Evolutionary conservation across 2,113 vertebrate species (phyloP), one percentile per base, ranked within the genome.

Genomic region (Mastomys coucha): DNA sequence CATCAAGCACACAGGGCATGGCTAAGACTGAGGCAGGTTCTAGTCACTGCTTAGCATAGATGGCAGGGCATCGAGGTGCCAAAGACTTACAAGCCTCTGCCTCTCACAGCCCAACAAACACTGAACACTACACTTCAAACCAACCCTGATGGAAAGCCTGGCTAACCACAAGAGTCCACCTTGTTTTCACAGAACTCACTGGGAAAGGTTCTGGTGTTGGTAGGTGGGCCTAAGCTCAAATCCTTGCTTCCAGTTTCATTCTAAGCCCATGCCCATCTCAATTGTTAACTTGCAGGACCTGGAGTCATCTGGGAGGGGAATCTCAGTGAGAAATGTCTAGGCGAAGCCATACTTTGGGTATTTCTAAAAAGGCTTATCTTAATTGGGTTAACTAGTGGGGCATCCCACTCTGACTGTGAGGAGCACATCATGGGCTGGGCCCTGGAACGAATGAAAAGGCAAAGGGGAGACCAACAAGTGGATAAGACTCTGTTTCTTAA

Each of bases 171-270:
- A 26, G 87, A 88, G 81, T 89, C 36, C 65, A 45, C 22, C 17
- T 2, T 7, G 3, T 36, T 81, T 45, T 19, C 69, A 67, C 0
- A 60, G 1, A 31, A 20, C 36, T 24, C 45, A 24, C 9, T 0
- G 51, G 78, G 10, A 39, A 31, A 20, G 39, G 39, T 49, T 67
- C 60, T 86, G 24, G 82, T 19, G 85, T 53, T 14, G 22, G 6
- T 76, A 16, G 6, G 33, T 45, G 91, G 51, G 16, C 42, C 36
- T 67, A 10, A 45, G 67, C 26, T 80, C 31, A 84, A 39, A 78
- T 75, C 31, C 72, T 60, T 24, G 51, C 19, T 67, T 45, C 70
- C n/a, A 31, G 12, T 16, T 31, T 45, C 77, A 19, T 77, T 87
- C 39, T 12, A 53, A 77, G 28, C 49, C 16, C 31, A 33, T 49